These are phyloP conservation scores for Anticlea derivata DNA, from an alignment of 2,888 invertebrate species.

Conservation along the genomic window DNA sequence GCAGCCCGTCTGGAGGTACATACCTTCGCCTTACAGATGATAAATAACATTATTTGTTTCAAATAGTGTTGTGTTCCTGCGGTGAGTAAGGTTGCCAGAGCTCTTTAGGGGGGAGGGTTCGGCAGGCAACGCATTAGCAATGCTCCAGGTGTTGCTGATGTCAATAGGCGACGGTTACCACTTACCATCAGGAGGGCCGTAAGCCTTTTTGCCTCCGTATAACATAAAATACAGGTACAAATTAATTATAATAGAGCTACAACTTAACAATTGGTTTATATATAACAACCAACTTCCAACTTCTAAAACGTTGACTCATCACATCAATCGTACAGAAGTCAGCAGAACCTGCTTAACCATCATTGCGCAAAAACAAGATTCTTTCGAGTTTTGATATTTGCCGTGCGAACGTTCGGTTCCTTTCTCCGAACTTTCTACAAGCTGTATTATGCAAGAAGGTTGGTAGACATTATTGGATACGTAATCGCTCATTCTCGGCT, in stretches of 20 bases:
- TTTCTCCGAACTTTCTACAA: conserved; percentile 70
- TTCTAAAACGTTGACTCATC: conserved; percentile 9
- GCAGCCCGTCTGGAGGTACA: no score
- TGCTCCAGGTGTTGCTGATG: no score
- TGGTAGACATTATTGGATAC: conserved; percentile 34
- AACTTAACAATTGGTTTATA: background rate
- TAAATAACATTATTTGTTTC: no score
- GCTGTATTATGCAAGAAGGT: conserved; percentile 35
- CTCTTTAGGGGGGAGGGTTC: no score
- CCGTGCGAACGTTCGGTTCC: conserved; percentile 49
- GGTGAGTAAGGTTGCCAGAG: no score
- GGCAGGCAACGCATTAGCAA: no score
- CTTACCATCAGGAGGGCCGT: no score
- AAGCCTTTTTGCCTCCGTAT: no score
- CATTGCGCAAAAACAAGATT: conserved; percentile 54
- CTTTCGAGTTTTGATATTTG: conserved; percentile 49
- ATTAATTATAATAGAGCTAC: background rate
- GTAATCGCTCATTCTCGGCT: conserved; percentile 35
- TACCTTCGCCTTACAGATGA: no score
- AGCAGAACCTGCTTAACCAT: conserved; percentile 38
- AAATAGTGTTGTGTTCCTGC: no score
- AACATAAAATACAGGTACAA: no score
- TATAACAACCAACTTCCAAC: background rate
- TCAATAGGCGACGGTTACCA: no score
- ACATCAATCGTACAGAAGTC: conserved; percentile 19